Conservation (phyloP, 2,113 vertebrate genomes). For the Clupea harengus region DNA sequence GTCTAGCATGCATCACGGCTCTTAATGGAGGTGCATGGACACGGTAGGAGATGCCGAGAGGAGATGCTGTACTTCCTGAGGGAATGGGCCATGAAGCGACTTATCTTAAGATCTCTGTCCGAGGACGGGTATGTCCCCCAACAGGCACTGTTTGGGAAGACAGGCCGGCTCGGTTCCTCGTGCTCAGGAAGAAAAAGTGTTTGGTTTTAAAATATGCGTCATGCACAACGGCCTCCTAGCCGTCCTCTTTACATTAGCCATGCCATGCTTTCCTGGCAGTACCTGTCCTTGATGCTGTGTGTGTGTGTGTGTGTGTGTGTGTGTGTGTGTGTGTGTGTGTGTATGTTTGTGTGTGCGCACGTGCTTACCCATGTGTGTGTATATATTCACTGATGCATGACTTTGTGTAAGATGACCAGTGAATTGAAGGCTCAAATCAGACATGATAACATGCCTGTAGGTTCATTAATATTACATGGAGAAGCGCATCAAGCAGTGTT, state of each 20-base stretch:
- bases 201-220: neutral
- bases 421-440: constrained; percentile 10
- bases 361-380: constrained; percentile 3
- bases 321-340: neutral
- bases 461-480: constrained; percentile 22
- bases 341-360: neutral
- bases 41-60: neutral
- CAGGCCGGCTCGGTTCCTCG: neutral
- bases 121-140: too few species aligned
- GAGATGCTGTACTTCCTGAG: neutral
- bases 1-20: neutral
- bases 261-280: neutral
- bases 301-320: neutral
- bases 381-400: neutral
- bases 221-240: neutral
- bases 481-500: neutral
- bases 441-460: constrained; percentile 19
- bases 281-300: neutral
- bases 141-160: neutral
- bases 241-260: neutral
- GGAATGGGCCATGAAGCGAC: too few species aligned
- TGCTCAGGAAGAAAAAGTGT: neutral
- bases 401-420: neutral
- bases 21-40: neutral
- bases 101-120: neutral